Conservation (phyloP, 2,888 invertebrate species). For the Drosophila mulleri region DNA sequence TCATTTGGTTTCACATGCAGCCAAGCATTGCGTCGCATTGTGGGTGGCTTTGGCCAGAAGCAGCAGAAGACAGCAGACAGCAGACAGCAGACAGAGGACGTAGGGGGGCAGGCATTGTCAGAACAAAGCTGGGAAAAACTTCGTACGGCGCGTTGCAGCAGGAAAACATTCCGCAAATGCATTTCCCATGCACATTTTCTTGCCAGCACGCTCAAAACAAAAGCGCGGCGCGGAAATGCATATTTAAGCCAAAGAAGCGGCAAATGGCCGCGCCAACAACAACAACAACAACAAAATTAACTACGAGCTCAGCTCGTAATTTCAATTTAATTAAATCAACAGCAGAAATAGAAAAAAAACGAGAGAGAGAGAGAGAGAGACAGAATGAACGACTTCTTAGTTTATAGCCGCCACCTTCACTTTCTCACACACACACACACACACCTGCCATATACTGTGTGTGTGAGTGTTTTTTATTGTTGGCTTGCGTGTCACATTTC, state of each 20-base stretch:
- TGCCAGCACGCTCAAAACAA: conserved; percentile 24
- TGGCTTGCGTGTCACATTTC: conserved; percentile 60
- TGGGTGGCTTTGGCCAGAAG: conserved; percentile 29
- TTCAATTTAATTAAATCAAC: conserved; percentile 68
- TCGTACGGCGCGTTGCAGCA: conserved; percentile 4
- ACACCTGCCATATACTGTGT: conserved; percentile 23
- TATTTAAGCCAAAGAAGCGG: conserved; percentile 53
- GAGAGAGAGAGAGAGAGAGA: not conserved
- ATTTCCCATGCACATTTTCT: conserved; percentile 78
- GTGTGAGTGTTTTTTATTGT: conserved; percentile 38
- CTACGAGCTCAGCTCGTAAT: conserved; percentile 45
- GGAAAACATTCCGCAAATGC: conserved; percentile 79
- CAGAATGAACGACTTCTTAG: conserved; percentile 7
- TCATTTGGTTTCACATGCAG: conserved; percentile 60
- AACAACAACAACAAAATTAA: conserved; percentile 21
- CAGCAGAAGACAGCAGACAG: not conserved
- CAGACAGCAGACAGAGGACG: too few relatives aligned
- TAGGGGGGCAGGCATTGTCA: conserved; percentile 20
- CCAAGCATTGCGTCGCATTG: conserved; percentile 51
- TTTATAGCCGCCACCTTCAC: conserved; percentile 47
- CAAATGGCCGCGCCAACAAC: conserved; percentile 11
- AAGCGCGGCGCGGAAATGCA: conserved; percentile 52
- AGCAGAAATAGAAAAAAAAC: conserved; percentile 14
- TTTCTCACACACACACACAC: conserved; percentile 47
- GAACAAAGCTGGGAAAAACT: conserved; percentile 69